These are phyloP conservation scores for Tylochromis polylepis DNA, from an alignment of 2,113 vertebrate genomes.

Conservation along the genomic window DNA sequence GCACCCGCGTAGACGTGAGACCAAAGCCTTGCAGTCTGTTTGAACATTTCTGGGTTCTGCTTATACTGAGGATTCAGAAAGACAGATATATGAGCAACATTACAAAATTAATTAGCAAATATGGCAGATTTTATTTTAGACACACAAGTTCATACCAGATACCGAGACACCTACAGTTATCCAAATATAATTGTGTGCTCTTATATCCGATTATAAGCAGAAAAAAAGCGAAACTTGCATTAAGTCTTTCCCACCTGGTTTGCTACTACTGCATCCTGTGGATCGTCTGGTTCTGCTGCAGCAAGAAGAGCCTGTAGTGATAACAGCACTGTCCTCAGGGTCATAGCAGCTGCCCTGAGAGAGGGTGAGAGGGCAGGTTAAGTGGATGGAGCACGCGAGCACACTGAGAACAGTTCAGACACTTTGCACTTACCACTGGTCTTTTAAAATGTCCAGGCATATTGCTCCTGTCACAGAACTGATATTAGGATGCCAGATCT, in stretches of 20 bases:
- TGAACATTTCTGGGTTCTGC: conserved; percentile 99
- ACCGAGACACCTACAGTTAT: background rate
- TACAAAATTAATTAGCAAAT: background rate
- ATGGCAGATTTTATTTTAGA: background rate
- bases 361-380: background rate
- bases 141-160: background rate
- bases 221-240: background rate
- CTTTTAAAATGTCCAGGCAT: conserved; percentile 99
- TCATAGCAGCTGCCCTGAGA: conserved; percentile 95
- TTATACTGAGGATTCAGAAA: conserved; percentile 81
- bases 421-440: conserved; percentile 88
- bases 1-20: conserved; percentile 94
- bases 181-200: background rate
- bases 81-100: background rate
- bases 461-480: conserved; percentile 99
- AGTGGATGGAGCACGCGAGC: background rate
- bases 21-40: conserved; percentile 97
- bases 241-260: conserved; percentile 82
- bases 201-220: background rate
- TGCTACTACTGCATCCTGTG: conserved; percentile 97
- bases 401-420: background rate
- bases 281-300: conserved; percentile 95
- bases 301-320: conserved; percentile 94
- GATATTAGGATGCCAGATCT: conserved; percentile 99
- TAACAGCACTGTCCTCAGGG: conserved; percentile 92